Evolutionary conservation across 2,888 invertebrate genomes (phyloP), one percentile per base, ranked within the genome.

Genomic region (Drosophila percnosoma): DNA sequence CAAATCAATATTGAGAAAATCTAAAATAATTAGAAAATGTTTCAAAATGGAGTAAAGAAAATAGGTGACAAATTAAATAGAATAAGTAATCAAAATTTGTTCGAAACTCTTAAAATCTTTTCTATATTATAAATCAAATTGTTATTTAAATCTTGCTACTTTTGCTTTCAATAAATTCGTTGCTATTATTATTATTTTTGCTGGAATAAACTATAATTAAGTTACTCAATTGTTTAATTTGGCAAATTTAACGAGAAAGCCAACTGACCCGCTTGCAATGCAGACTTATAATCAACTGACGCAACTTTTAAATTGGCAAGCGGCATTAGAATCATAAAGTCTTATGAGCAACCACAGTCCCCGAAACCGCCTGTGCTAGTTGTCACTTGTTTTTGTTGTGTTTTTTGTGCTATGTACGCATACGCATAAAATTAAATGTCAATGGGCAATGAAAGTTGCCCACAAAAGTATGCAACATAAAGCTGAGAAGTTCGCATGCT

Each of bases 401-500:
- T 15, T 15, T 24, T 45, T 45, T 45, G 24, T 45, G 45, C 15
- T 27, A 15, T 60, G 38, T 31, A 4, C 48, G 64, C 49, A 36
- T 45, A 48, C 58, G 76, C 87, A 80, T 85, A 84, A 85, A 82
- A 82, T 87, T 85, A 83, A 84, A 84, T 82, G 83, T 68, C 88
- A 85, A 80, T 83, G 81, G 75, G 73, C 88, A 84, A 84, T 89
- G 87, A 87, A 89, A 89, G 86, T 78, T 71, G 72, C 84, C 68
- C 79, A 38, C 78, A 87, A 83, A 88, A 84, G 89, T 84, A 82
- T 73, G 85, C 85, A 73, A 65, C 84, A 78, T 75, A 81, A 88
- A 86, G 68, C 77, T 85, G 68, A 74, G 75, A 78, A 73, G 61
- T 61, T 65, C 59, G 59, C 53, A 65, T 51, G 34, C 52, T 34